A percentile compares a stretch with the other conserved stretches of the same genome.
These are phyloP conservation scores for Pristionchus mayeri DNA, from an alignment of 2,888 invertebrate genomes.

Conservation along the genomic window DNA sequence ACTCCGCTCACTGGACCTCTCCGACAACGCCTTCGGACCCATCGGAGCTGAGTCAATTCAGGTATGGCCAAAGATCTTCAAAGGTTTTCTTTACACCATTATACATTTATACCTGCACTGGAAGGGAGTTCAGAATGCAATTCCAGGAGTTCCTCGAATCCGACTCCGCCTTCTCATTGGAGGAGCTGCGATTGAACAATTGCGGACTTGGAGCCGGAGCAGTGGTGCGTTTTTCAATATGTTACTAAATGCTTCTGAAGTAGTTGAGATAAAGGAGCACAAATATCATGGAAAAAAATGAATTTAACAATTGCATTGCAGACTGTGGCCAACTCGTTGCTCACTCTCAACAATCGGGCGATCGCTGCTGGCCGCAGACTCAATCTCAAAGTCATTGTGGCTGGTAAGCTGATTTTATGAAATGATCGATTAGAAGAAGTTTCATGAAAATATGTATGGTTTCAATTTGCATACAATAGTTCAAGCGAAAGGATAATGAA, in stretches of 20 bases:
- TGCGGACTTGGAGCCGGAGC: slow-evolving; percentile 88
- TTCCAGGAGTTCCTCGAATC: slow-evolving; percentile 88
- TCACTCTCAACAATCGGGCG: neutral
- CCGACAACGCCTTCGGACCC: slow-evolving; percentile 97
- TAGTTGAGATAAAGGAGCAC: neutral
- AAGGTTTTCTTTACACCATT: no score
- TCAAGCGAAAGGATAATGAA: neutral
- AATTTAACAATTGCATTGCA: neutral
- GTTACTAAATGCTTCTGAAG: no score
- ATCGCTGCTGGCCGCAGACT: slow-evolving; percentile 78
- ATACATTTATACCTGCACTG: no score
- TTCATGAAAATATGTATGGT: no score
- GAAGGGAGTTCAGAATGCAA: no score
- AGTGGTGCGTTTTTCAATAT: neutral
- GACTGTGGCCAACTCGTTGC: slow-evolving; percentile 25
- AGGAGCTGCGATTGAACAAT: slow-evolving; percentile 90
- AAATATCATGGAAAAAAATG: neutral
- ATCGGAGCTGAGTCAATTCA: slow-evolving; percentile 85
- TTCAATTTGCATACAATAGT: neutral
- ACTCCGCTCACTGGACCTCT: slow-evolving; percentile 89
- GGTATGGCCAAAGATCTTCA: neutral
- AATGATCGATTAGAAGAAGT: no score
- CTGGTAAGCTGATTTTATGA: slow-evolving; percentile 80
- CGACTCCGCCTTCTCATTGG: slow-evolving; percentile 87
- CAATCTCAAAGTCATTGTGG: slow-evolving; percentile 87